Percentiles rank a stretch among this genome's conserved stretches.
Conservation (phyloP, 2,113 vertebrate genomes). For the Ictalurus furcatus region DNA sequence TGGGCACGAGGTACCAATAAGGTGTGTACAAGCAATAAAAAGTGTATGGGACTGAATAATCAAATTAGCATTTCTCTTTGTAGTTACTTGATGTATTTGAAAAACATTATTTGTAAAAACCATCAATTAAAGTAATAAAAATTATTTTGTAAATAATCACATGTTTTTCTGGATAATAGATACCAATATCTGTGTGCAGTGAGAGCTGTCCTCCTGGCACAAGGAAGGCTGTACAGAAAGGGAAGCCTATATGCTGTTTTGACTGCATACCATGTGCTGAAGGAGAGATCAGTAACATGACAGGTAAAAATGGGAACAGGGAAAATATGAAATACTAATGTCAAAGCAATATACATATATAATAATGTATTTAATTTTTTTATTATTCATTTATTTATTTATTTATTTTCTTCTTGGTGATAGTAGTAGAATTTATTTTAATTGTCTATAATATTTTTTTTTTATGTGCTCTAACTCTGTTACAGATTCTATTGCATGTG, state of each 20-base stretch:
- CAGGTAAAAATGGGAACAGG: conserved; percentile 46
- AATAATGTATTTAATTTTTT: not conserved
- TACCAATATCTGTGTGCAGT: conserved; percentile 54
- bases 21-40: not conserved
- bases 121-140: not conserved
- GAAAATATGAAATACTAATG: not conserved
- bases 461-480: not conserved
- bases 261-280: conserved; percentile 60
- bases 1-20: conserved; percentile 18
- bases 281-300: conserved; percentile 57
- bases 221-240: conserved; percentile 54
- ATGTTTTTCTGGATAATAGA: not conserved
- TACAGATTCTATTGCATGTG: conserved; percentile 52
- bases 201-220: conserved; percentile 54
- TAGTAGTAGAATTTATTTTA: not conserved
- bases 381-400: not conserved
- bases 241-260: conserved; percentile 56
- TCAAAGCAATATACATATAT: too few species aligned
- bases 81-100: not conserved
- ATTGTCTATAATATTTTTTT: not conserved
- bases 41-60: not conserved
- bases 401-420: not conserved
- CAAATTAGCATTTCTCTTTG: not conserved
- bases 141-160: not conserved
- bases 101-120: not conserved